Conservation (phyloP, 2,888 invertebrate species). For the Oconnorella tubifera region DNA sequence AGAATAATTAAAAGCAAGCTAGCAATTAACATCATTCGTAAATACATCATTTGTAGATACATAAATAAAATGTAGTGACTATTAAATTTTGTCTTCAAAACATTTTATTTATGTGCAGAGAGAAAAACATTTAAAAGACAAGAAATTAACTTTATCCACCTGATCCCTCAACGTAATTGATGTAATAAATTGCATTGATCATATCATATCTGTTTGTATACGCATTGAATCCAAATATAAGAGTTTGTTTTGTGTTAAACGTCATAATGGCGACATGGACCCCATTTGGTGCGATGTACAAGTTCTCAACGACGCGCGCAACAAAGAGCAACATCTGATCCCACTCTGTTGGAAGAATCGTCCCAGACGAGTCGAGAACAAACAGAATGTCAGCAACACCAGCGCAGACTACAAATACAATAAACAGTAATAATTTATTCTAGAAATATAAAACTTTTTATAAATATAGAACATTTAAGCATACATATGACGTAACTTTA, state of each 20-base stretch:
- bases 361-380: conserved; percentile 32
- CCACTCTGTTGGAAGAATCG: conserved; percentile 26
- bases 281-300: conserved; percentile 21
- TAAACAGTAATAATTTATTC: not conserved
- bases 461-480: too few relatives aligned
- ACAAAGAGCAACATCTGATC: conserved; percentile 18
- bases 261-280: conserved; percentile 16
- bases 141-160: too few relatives aligned
- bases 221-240: conserved; percentile 8
- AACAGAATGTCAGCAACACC: conserved; percentile 29
- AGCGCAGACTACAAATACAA: conserved; percentile 24
- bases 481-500: too few relatives aligned
- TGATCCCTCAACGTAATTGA: conserved; percentile 21
- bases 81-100: too few relatives aligned
- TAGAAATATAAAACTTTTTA: too few relatives aligned
- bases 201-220: conserved; percentile 18
- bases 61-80: too few relatives aligned
- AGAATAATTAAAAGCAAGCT: too few relatives aligned
- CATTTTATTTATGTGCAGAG: too few relatives aligned
- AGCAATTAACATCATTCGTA: too few relatives aligned
- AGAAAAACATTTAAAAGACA: too few relatives aligned
- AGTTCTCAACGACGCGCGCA: conserved; percentile 19
- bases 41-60: too few relatives aligned
- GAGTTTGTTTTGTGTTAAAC: conserved; percentile 16
- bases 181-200: conserved; percentile 19